phyloP scores from a whole-genome alignment of 2,113 vertebrate species.

The Podilymbus podiceps region DNA sequence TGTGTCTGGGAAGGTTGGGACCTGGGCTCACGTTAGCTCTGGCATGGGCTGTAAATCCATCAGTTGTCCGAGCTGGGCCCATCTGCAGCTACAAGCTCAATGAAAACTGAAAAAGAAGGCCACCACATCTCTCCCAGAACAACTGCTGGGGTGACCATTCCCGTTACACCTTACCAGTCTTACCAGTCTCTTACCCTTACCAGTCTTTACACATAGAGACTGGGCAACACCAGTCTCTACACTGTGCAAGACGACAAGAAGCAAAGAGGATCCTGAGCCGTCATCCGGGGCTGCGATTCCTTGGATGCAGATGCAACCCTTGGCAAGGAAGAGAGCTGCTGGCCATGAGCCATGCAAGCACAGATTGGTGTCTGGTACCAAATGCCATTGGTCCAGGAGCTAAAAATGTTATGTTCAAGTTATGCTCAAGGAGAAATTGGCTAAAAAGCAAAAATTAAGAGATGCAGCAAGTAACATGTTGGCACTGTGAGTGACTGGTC shows the following conservation, averaged over 20 bases:
- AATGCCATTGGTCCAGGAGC: not conserved
- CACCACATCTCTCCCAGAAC: not conserved
- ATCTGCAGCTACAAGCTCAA: not conserved
- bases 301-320: not conserved
- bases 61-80: not conserved
- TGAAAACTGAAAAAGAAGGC: not conserved
- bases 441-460: not conserved
- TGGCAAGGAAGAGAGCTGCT: not conserved
- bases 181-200: too few species aligned
- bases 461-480: not conserved
- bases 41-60: not conserved
- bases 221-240: not conserved
- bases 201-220: too few species aligned
- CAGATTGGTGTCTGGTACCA: conserved; percentile 9
- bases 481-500: not conserved
- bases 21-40: not conserved
- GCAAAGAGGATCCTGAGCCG: not conserved
- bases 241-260: not conserved
- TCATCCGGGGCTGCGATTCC: not conserved
- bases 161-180: not conserved
- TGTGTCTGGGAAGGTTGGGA: not conserved
- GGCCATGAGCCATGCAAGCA: not conserved
- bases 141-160: not conserved
- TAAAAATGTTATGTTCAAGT: not conserved
- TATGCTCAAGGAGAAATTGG: not conserved